These are phyloP conservation scores for Eidolon helvum DNA, from an alignment of 2,113 vertebrate species.

Conservation along the genomic window DNA sequence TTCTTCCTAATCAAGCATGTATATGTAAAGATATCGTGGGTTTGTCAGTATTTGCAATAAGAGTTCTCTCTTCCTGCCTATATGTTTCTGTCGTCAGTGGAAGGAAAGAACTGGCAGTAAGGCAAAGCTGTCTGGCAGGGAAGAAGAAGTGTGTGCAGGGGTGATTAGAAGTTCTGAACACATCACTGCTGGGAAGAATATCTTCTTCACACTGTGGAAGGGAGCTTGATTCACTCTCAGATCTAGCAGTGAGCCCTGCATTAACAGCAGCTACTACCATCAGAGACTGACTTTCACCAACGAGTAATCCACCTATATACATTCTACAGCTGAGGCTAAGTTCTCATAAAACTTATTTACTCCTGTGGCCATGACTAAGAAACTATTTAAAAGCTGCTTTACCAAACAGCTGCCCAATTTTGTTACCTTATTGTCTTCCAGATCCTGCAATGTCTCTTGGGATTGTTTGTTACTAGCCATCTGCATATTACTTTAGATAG, in stretches of 20 bases:
- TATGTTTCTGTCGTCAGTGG: not conserved
- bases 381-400: not conserved
- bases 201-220: not conserved
- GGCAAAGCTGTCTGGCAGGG: not conserved
- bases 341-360: not conserved
- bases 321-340: not conserved
- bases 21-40: not conserved
- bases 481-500: not conserved
- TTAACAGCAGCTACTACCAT: not conserved
- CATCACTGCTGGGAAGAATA: not conserved
- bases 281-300: not conserved
- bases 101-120: not conserved
- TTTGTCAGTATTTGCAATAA: slow-evolving; percentile 6
- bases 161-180: not conserved
- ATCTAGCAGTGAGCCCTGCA: not conserved
- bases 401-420: not conserved
- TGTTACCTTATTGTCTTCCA: not conserved
- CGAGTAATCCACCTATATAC: not conserved
- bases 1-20: not conserved
- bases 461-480: not conserved
- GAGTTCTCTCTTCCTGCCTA: not conserved
- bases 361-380: not conserved
- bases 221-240: not conserved
- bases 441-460: not conserved
- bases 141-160: not conserved